A percentile compares a stretch with the other conserved stretches of the same genome.
phyloP scores from a whole-genome alignment of 2,797 vertebrate genomes.

The Linurgus olivaceus region DNA sequence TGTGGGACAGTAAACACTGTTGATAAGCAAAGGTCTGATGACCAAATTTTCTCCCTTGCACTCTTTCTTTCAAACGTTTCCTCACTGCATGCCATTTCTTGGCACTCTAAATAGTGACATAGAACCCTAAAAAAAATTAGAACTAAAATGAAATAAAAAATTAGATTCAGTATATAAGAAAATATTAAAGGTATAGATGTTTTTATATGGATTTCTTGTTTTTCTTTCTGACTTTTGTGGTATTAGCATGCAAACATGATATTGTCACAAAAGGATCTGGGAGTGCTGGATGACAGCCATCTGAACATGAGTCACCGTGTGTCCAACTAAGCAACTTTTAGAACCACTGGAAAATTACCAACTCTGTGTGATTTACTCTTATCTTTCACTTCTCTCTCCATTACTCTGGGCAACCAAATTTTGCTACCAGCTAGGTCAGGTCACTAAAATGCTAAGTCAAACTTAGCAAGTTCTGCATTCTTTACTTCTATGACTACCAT shows the following conservation, averaged over 20 bases:
- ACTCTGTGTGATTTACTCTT: not conserved
- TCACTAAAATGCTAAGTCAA: not conserved
- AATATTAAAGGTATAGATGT: fast-evolving
- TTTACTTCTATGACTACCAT: not conserved
- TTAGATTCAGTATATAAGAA: not conserved
- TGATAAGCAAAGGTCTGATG: not conserved
- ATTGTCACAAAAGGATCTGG: not conserved
- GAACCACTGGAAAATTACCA: not conserved
- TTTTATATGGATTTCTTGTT: not conserved
- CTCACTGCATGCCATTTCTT: not conserved
- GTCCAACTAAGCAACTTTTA: not conserved
- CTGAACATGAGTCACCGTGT: fast-evolving
- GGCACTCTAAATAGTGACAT: not conserved
- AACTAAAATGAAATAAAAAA: not conserved
- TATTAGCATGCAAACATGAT: not conserved
- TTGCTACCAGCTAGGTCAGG: not conserved
- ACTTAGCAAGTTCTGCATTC: not conserved
- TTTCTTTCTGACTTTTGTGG: not conserved
- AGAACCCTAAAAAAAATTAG: not conserved
- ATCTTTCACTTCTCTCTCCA: not conserved
- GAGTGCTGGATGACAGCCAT: not conserved
- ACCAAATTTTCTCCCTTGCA: not conserved
- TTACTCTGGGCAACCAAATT: not conserved
- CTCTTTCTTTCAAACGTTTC: not conserved
- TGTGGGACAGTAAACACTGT: fast-evolving